phyloP scores from a whole-genome alignment of 2,888 invertebrate genomes.

The Calephelis perditalis region DNA sequence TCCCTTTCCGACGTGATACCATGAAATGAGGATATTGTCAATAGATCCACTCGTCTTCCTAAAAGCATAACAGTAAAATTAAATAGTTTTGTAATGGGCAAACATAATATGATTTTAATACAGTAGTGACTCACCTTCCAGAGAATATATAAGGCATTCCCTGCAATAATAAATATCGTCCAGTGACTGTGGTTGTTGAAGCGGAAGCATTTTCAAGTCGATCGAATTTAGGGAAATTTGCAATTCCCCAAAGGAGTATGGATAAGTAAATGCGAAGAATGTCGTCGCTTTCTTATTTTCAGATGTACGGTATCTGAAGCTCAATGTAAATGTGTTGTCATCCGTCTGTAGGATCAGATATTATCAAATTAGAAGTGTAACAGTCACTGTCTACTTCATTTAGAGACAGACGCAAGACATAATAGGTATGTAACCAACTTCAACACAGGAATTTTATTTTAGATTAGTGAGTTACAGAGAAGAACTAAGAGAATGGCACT shows the following conservation, averaged over 20 bases:
- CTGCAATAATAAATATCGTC: constrained; percentile 91
- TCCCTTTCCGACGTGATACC: constrained; percentile 86
- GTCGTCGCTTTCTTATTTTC: constrained; percentile 85
- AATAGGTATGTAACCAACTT: too few species aligned
- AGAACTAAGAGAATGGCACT: too few species aligned
- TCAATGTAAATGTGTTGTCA: constrained; percentile 85
- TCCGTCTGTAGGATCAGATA: constrained; percentile 74
- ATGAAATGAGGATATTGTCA: constrained; percentile 90
- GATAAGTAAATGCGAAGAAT: constrained; percentile 95
- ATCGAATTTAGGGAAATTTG: constrained; percentile 84
- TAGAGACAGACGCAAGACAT: too few species aligned
- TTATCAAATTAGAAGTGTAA: constrained; percentile 4
- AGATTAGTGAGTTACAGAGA: too few species aligned
- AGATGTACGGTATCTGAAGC: constrained; percentile 84
- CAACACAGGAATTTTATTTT: too few species aligned
- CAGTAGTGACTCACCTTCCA: constrained; percentile 79
- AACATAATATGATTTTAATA: not conserved
- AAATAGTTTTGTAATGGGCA: not conserved
- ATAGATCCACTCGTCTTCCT: constrained; percentile 84
- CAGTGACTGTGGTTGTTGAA: constrained; percentile 46
- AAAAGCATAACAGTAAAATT: constrained; percentile 14
- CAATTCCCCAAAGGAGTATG: constrained; percentile 90
- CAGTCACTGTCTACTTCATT: too few species aligned
- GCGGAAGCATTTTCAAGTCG: constrained; percentile 78
- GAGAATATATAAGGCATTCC: constrained; percentile 87